Base-by-base conservation (phyloP, 1,140 invertebrate species). In the Drosophila arawakana region DNA sequence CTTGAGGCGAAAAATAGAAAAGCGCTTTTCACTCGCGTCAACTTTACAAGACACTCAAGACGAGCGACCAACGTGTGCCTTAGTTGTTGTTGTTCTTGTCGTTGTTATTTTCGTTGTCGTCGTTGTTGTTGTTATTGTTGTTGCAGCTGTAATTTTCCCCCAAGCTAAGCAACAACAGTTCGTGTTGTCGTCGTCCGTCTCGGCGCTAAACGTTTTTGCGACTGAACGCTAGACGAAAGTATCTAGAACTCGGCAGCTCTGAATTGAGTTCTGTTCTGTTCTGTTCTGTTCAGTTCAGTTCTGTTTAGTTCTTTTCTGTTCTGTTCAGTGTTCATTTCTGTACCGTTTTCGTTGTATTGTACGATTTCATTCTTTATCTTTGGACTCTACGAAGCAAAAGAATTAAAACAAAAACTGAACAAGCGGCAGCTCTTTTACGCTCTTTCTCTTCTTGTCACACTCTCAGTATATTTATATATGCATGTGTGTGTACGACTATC, bases 1-100 rank as follows among this genome's bases (percentile, higher is more conserved):
- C 84, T 89, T 89, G 84, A 89, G 78, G 84, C 84, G 75, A 89
- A 89, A 57, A 89, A 89, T 89, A 89, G 84, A 89, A 89, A 89
- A 86, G 76, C 83, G 83, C 68, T 83, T 81, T 76, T 79, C 79
- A 82, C 73, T 88, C 73, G 83, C 81, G 71, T 85, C 81, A 78
- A 81, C 81, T 78, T 78, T 78, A 68, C 79, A 79, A 79, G 62
- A 79, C 61, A 76, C 78, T 52, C 55, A 30, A 30, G 44, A 49
- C 35, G 60, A 54, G 65, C 71, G 55, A 68, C 62, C 66, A 41
- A 50, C 59, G 35, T 55, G 34, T 10, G 34, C 47, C 39, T 21
- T 60, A 30, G 68, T 65, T 39, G 25, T 41, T 50, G 65, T 21
- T 54, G 7, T 52, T 55, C n/a, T 15, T 58, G 37, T 15, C 58